Evolutionary conservation across 2,888 invertebrate genomes (phyloP).

Genomic region (Mayetiola destructor): DNA sequence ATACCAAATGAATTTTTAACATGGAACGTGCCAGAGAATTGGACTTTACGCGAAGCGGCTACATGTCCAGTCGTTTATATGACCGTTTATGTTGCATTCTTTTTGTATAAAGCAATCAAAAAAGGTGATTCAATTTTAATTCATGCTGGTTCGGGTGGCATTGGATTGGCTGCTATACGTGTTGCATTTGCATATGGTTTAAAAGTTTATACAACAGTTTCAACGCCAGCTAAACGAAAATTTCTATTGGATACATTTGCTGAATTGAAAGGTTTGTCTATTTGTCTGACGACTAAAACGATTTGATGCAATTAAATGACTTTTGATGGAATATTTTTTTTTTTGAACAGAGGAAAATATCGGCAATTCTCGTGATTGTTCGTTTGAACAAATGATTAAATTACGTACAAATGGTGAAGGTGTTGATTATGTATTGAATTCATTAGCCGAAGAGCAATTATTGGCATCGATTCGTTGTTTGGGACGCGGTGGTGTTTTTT

Average conservation of each 20-base stretch:
- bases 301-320: too few species aligned
- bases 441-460: constrained; percentile 82
- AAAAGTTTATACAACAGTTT: constrained; percentile 56
- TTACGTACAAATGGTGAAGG: constrained; percentile 69
- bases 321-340: neutral
- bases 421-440: constrained; percentile 84
- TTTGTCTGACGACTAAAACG: too few species aligned
- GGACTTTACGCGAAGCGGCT: constrained; percentile 60
- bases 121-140: constrained; percentile 37
- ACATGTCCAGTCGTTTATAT: constrained; percentile 68
- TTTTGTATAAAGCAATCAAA: constrained; percentile 27
- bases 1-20: constrained; percentile 30
- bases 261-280: constrained; percentile 37
- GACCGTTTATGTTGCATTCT: constrained; percentile 44
- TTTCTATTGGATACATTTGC: constrained; percentile 43
- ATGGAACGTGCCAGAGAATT: constrained; percentile 57
- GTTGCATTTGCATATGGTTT: constrained; percentile 50
- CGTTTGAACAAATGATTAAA: constrained; percentile 76
- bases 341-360: constrained; percentile 38
- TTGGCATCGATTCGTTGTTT: constrained; percentile 51
- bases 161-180: constrained; percentile 65
- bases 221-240: constrained; percentile 45
- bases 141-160: constrained; percentile 50
- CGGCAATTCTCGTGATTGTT: constrained; percentile 71
- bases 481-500: constrained; percentile 48